phyloP scores from a whole-genome alignment of 2,113 vertebrate genomes.

The Upupa epops region DNA sequence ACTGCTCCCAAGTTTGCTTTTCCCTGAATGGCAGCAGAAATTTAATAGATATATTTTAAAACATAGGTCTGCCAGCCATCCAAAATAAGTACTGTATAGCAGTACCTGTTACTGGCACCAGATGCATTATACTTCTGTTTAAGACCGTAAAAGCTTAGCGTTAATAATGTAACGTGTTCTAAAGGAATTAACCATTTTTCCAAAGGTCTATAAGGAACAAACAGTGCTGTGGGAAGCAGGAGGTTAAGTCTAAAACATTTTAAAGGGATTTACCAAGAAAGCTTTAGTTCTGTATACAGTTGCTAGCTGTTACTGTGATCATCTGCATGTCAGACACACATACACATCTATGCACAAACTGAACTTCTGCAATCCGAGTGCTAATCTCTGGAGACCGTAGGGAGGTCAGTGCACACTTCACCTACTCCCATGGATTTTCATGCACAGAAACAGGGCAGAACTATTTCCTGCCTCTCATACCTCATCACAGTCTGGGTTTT shows the following conservation, averaged over 20 bases:
- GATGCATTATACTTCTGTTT: not conserved
- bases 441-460: too few relatives aligned
- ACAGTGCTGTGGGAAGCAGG: too few relatives aligned
- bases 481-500: not conserved
- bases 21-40: not conserved
- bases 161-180: not conserved
- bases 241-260: not conserved
- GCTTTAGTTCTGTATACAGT: not conserved
- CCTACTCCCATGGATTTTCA: not conserved
- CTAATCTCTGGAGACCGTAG: not conserved
- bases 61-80: not conserved
- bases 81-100: not conserved
- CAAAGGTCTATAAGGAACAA: not conserved
- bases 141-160: not conserved
- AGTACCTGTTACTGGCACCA: not conserved
- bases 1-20: not conserved
- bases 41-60: not conserved
- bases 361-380: not conserved
- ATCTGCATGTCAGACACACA: not conserved
- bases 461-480: not conserved
- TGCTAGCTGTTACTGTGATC: not conserved
- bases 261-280: not conserved
- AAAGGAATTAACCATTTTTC: not conserved
- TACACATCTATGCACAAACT: not conserved
- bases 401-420: not conserved